Percentiles rank a stretch among this genome's conserved stretches.
Evolutionary conservation across 2,113 vertebrate genomes (phyloP).

Genomic region (Ophiodon elongatus): DNA sequence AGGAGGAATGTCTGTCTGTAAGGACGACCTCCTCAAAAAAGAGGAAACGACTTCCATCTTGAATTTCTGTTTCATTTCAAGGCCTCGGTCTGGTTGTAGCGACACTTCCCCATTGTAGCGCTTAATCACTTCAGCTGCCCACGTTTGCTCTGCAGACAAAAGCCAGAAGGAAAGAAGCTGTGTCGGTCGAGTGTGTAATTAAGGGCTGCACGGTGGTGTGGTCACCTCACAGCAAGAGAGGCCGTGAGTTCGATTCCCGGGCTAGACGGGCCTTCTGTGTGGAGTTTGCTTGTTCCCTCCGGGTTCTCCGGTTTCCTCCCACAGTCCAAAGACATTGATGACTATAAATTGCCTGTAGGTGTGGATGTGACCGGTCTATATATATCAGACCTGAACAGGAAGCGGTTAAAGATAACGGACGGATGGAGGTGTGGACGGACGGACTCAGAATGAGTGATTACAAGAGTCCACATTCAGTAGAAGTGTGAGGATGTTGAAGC

Average conservation of each 20-base stretch:
- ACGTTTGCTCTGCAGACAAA: neutral
- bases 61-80: slow-evolving; percentile 1
- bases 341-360: too few relatives aligned
- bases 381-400: too few relatives aligned
- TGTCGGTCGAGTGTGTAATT: slow-evolving; percentile 52
- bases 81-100: neutral
- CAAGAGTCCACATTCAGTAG: neutral
- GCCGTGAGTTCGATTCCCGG: neutral
- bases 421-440: too few relatives aligned
- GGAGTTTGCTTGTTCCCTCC: too few relatives aligned
- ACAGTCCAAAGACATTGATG: too few relatives aligned
- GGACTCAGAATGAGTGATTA: too few relatives aligned
- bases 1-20: neutral
- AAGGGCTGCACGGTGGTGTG: too few relatives aligned
- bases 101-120: slow-evolving; percentile 30
- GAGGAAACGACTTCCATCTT: neutral
- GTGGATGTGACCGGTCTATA: too few relatives aligned
- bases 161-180: slow-evolving; percentile 11
- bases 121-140: slow-evolving; percentile 45
- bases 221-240: too few relatives aligned
- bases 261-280: neutral
- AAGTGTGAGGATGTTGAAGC: neutral
- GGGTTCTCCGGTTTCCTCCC: neutral
- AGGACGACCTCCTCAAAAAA: neutral
- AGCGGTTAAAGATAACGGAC: too few relatives aligned